Base-by-base conservation (phyloP, 1,140 invertebrate genomes). In the Holcopasites calliopsidis region DNA sequence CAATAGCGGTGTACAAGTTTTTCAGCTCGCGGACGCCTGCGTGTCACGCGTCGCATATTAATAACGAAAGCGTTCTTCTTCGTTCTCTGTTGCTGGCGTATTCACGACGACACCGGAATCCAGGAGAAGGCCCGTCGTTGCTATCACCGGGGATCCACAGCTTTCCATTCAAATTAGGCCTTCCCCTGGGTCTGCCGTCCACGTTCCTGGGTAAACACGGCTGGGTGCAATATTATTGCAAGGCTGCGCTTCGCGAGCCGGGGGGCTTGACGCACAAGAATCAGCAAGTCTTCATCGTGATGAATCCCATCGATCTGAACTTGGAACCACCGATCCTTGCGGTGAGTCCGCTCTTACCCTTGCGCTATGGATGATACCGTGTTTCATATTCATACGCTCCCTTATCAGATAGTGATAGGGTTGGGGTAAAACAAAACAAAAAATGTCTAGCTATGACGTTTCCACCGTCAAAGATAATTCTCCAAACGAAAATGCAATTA, bases 201-300 rank as follows among this genome's bases (percentile, higher is more conserved):
- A 98, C 97, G 31, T 98, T 98, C 89, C 92, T 98, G 1, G 97
- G 97, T 2, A 97, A 97, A 86, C 97, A 98, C 87, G 97, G 97
- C 40, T 98, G 97, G 97, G 97, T 99, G 2, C 97, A 98, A 89
- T 99, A 98, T 89, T 98, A 95, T 86, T 98, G 97, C 86, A 98
- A 98, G 90, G 96, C 97, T 7, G 97, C 97, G 1, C 92, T 98
- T 1, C 92, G 97, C 60, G 97, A 98, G 89, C 96, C 96, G 2
- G 97, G 96, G 80, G 97, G 97, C 2, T 91, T 98, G 13, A 96
- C 96, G 4, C 97, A 98, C 88, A 98, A 98, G 91, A 98, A 98
- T 89, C 97, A 98, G 90, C 97, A 98, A 92, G 97, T 98, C 10
- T 98, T 99, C 89, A 98, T 98, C 83, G 97, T 99, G 0, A 98